Conservation (phyloP, 37 sponge, comb jelly and placozoan species). For the Aphrocallistes beatrix region DNA sequence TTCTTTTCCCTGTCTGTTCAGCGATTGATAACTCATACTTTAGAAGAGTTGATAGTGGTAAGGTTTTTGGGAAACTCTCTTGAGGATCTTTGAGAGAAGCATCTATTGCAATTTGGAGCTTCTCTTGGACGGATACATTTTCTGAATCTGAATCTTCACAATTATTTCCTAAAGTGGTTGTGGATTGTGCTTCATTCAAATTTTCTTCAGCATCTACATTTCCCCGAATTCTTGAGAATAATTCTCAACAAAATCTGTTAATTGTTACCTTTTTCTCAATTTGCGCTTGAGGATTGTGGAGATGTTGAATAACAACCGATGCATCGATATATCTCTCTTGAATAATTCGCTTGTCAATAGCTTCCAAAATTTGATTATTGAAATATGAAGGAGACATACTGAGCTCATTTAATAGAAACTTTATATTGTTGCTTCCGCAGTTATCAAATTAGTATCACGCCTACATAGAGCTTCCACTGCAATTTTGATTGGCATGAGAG, state of each 20-base stretch:
- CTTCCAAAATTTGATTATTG: background rate
- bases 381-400: background rate
- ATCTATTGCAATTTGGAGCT: background rate
- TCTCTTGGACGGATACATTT: background rate
- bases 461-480: background rate
- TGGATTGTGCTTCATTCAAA: background rate
- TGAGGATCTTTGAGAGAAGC: background rate
- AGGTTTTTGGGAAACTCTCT: background rate
- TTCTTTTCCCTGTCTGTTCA: slow-evolving; percentile 7
- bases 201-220: background rate
- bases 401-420: background rate
- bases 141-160: background rate
- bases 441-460: background rate
- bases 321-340: background rate
- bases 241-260: background rate
- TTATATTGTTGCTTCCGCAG: too few species aligned
- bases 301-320: background rate
- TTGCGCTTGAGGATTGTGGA: background rate
- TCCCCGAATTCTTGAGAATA: background rate
- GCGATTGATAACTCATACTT: background rate
- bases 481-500: background rate
- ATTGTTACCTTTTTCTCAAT: background rate
- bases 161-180: background rate
- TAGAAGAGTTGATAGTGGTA: background rate
- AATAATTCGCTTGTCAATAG: background rate